These are phyloP conservation scores for Heliconius nattereri DNA, from an alignment of 1,140 invertebrate species.

Conservation along the genomic window DNA sequence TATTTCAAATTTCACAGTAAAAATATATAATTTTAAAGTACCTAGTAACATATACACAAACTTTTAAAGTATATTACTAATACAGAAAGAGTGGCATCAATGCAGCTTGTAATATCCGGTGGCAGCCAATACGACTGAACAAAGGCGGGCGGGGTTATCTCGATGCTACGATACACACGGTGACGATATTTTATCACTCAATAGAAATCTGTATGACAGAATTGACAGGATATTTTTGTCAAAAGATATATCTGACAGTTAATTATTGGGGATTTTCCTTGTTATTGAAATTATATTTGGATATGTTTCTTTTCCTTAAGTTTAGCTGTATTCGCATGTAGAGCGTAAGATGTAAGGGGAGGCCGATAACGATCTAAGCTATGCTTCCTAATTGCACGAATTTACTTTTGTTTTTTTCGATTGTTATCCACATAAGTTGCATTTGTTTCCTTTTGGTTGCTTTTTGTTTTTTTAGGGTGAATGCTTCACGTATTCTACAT, in stretches of 20 bases:
- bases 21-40: neutral
- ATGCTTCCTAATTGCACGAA: too few relatives aligned
- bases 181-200: neutral
- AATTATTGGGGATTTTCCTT: neutral
- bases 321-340: too few relatives aligned
- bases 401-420: too few relatives aligned
- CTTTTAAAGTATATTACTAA: slow-evolving; percentile 2
- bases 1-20: too few relatives aligned
- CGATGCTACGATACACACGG: neutral
- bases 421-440: too few relatives aligned
- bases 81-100: slow-evolving; percentile 7
- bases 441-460: too few relatives aligned
- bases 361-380: too few relatives aligned
- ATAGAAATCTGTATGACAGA: neutral
- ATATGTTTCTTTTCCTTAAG: too few relatives aligned
- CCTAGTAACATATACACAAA: neutral
- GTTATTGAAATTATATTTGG: neutral
- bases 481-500: too few relatives aligned
- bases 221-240: neutral
- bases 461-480: too few relatives aligned
- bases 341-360: too few relatives aligned
- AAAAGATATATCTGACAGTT: neutral
- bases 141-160: slow-evolving; percentile 30
- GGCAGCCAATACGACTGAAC: slow-evolving; percentile 35
- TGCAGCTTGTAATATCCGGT: slow-evolving; percentile 43